A percentile compares a stretch with the other conserved stretches of the same genome.
These are phyloP conservation scores for Eupithecia insigniata DNA, from an alignment of 2,888 invertebrate species.

Conservation along the genomic window DNA sequence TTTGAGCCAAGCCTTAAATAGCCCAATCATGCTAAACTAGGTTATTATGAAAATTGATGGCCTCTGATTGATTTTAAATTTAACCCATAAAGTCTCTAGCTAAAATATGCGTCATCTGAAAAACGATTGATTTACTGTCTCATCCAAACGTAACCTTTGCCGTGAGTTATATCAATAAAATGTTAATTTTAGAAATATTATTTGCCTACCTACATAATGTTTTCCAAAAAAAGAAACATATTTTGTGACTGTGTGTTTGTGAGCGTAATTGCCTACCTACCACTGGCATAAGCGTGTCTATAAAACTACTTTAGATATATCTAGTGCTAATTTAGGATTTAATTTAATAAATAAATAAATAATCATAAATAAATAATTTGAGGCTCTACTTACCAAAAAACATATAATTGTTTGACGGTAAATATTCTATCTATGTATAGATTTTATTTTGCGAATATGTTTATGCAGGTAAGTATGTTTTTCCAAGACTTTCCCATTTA, in stretches of 20 bases:
- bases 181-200: slow-evolving; percentile 3
- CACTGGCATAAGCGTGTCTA: no score
- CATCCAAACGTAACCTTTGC: slow-evolving; percentile 21
- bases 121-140: slow-evolving; percentile 22
- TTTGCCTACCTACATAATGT: background rate
- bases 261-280: no score
- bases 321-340: no score
- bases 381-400: no score
- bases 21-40: slow-evolving; percentile 29
- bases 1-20: slow-evolving; percentile 13
- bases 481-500: background rate
- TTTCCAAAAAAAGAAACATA: background rate
- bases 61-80: slow-evolving; percentile 28
- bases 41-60: slow-evolving; percentile 36
- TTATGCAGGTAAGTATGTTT: background rate
- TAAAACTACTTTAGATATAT: no score
- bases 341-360: no score
- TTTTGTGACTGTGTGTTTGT: no score
- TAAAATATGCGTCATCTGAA: slow-evolving; percentile 21
- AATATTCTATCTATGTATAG: no score
- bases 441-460: background rate
- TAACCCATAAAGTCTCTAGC: slow-evolving; percentile 28
- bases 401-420: no score
- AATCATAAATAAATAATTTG: no score
- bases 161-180: slow-evolving; percentile 1